Percentiles rank a stretch among this genome's conserved stretches.
These are phyloP conservation scores for Siderastrea radians DNA, from an alignment of 92 coral and sea anemone genomes.

Conservation along the genomic window DNA sequence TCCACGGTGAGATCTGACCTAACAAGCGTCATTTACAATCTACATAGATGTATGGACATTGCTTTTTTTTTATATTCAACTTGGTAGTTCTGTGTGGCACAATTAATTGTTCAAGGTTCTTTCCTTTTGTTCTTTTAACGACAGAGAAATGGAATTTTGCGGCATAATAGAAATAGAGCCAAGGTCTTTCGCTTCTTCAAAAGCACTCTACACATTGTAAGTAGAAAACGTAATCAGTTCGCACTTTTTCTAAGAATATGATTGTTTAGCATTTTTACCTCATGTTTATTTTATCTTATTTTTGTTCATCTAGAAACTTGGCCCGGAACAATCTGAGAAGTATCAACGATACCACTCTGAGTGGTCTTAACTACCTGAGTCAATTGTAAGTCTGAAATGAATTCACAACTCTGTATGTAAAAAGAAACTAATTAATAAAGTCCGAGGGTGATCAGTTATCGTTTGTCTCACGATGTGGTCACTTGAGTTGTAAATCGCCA, in stretches of 20 bases:
- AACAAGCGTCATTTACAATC: too few relatives aligned
- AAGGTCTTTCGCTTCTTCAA: not conserved
- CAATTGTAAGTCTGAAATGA: constrained; percentile 12
- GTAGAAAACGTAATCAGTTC: not conserved
- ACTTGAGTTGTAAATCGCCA: too few relatives aligned
- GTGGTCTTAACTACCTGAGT: constrained; percentile 18
- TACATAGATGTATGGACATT: too few relatives aligned
- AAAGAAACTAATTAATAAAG: too few relatives aligned
- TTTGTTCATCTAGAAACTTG: constrained; percentile 3
- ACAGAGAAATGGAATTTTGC: constrained; percentile 8
- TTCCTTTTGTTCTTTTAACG: not conserved
- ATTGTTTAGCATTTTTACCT: not conserved
- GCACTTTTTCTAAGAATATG: not conserved
- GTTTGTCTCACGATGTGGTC: too few relatives aligned
- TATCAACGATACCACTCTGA: constrained; percentile 9
- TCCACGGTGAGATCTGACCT: too few relatives aligned
- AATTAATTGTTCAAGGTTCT: not conserved
- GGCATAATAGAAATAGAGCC: constrained; percentile 14
- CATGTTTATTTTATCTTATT: not conserved
- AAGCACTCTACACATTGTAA: constrained; percentile 1
- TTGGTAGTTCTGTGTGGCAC: too few relatives aligned
- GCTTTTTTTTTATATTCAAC: too few relatives aligned
- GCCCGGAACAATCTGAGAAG: constrained; percentile 9
- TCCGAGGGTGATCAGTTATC: too few relatives aligned
- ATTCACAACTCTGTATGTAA: too few relatives aligned